phyloP scores from a whole-genome alignment of 2,888 invertebrate species.

The Lasioglossum vierecki region DNA sequence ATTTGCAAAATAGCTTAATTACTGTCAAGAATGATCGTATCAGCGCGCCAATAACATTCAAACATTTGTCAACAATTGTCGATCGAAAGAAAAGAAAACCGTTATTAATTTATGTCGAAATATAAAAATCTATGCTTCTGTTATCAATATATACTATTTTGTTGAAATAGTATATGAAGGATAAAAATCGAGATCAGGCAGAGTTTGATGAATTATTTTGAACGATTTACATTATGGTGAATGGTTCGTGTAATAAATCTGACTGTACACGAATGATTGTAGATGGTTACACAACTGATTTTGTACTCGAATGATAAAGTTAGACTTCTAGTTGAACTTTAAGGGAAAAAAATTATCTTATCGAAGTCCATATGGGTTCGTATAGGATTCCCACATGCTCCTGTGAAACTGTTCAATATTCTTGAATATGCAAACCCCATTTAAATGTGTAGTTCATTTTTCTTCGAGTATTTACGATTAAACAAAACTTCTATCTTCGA shows the following conservation, averaged over 20 bases:
- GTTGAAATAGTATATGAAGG: too few species aligned
- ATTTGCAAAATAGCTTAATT: too few species aligned
- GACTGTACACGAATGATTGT: background rate
- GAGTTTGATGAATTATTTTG: too few species aligned
- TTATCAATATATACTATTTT: too few species aligned
- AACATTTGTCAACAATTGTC: too few species aligned
- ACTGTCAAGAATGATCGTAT: too few species aligned
- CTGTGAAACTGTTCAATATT: background rate
- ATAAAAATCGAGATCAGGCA: too few species aligned
- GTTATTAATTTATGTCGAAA: too few species aligned
- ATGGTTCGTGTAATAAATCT: background rate
- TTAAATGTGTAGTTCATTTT: background rate
- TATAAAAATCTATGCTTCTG: too few species aligned
- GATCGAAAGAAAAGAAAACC: too few species aligned
- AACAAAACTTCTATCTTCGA: background rate
- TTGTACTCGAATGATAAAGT: background rate
- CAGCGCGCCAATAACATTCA: too few species aligned
- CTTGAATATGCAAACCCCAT: background rate
- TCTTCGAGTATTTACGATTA: background rate
- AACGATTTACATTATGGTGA: background rate
- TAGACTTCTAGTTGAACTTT: background rate
- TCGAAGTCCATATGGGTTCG: background rate
- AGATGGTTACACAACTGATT: background rate
- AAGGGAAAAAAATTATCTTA: background rate
- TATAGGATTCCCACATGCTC: background rate